Evolutionary conservation across 2,797 vertebrate genomes (phyloP).

Genomic region (Rousettus madagascariensis): DNA sequence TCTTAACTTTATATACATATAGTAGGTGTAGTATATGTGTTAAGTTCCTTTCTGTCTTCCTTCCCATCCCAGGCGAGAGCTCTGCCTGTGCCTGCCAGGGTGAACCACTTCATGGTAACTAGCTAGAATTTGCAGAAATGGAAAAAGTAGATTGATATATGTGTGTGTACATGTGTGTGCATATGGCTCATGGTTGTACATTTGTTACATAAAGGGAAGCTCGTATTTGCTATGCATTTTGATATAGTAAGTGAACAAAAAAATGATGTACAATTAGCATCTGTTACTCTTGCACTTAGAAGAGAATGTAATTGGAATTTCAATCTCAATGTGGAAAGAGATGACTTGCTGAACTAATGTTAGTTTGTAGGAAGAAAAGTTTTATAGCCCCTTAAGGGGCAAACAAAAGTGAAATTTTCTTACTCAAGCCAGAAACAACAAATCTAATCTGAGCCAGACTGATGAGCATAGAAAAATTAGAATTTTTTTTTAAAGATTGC

Average conservation of each 20-base stretch:
- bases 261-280: not conserved
- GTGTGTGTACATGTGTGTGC: rapidly evolving
- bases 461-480: not conserved
- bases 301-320: not conserved
- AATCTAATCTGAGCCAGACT: not conserved
- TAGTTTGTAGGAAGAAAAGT: not conserved
- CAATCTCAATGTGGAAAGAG: not conserved
- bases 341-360: not conserved
- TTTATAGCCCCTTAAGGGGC: not conserved
- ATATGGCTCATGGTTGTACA: not conserved
- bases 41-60: not conserved
- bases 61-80: not conserved
- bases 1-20: not conserved
- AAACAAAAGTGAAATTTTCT: not conserved
- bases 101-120: not conserved
- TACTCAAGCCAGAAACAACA: not conserved
- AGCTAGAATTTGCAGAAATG: not conserved
- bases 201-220: not conserved
- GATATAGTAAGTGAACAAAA: not conserved
- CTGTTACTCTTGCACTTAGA: not conserved
- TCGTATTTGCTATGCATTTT: not conserved
- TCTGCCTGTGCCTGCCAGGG: not conserved
- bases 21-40: not conserved
- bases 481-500: not conserved
- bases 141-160: not conserved